phyloP scores from a whole-genome alignment of 2,888 invertebrate species.

The Cerastis rubricosa region DNA sequence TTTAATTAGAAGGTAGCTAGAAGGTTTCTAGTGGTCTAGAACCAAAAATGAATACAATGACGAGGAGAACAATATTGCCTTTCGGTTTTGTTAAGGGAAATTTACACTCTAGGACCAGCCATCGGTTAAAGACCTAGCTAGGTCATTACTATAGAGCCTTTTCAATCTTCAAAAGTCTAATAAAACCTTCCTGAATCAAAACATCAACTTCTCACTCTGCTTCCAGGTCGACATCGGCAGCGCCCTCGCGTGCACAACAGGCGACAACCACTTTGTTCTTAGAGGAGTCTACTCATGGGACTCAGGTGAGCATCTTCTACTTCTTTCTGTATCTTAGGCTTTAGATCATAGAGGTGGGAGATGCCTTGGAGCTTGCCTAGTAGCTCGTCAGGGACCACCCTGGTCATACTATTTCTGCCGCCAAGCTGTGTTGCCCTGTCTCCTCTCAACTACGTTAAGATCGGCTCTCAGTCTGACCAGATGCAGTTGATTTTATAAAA shows the following conservation, averaged over 20 bases:
- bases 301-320: constrained; percentile 88
- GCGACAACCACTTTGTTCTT: constrained; percentile 92
- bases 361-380: background rate
- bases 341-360: background rate
- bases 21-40: no score
- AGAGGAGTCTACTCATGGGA: constrained; percentile 95
- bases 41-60: no score
- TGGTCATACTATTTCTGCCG: background rate
- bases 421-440: background rate
- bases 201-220: background rate
- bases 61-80: no score
- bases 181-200: background rate
- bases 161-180: no score
- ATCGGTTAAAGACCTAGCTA: no score
- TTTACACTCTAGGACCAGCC: no score
- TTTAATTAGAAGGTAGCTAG: no score
- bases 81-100: no score
- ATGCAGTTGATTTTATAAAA: background rate
- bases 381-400: background rate
- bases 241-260: constrained; percentile 94
- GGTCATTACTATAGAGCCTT: background rate
- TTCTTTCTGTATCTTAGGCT: background rate
- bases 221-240: constrained; percentile 93
- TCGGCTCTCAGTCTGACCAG: background rate
- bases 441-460: background rate